Evolutionary conservation across 2,113 vertebrate genomes (phyloP).

Genomic region (Saccopteryx leptura): DNA sequence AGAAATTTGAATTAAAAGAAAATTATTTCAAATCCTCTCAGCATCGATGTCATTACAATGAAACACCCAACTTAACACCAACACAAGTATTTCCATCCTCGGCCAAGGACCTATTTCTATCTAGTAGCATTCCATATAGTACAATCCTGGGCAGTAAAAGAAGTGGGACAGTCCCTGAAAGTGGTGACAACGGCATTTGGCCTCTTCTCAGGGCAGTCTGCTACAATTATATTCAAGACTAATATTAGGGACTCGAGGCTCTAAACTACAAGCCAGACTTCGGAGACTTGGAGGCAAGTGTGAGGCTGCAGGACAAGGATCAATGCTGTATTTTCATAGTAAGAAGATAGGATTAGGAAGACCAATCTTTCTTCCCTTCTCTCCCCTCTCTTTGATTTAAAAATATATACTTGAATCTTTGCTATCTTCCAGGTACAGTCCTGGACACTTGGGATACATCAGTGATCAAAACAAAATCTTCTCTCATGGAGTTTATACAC

Average conservation of each 20-base stretch:
- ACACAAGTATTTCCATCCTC: neutral
- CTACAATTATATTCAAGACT: neutral
- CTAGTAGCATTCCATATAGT: neutral
- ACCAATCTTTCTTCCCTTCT: neutral
- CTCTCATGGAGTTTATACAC: neutral
- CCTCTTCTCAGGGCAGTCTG: neutral
- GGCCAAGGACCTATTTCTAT: neutral
- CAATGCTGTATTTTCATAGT: neutral
- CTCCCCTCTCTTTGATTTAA: neutral
- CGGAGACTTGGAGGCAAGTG: neutral
- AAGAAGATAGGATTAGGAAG: neutral
- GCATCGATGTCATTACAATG: neutral
- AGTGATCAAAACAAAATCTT: neutral
- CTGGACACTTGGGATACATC: neutral
- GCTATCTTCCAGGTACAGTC: neutral
- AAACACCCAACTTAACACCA: neutral
- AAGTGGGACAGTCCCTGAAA: neutral
- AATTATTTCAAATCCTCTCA: neutral
- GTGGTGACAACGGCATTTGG: neutral
- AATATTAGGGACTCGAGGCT: neutral
- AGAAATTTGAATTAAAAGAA: neutral
- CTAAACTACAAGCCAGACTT: neutral
- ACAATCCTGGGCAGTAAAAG: neutral
- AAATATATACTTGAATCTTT: neutral
- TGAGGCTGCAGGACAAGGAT: accelerated